Percentiles rank a stretch among this genome's conserved stretches.
Evolutionary conservation across 2,797 vertebrate genomes (phyloP).

Genomic region (Muscicapa comitata): DNA sequence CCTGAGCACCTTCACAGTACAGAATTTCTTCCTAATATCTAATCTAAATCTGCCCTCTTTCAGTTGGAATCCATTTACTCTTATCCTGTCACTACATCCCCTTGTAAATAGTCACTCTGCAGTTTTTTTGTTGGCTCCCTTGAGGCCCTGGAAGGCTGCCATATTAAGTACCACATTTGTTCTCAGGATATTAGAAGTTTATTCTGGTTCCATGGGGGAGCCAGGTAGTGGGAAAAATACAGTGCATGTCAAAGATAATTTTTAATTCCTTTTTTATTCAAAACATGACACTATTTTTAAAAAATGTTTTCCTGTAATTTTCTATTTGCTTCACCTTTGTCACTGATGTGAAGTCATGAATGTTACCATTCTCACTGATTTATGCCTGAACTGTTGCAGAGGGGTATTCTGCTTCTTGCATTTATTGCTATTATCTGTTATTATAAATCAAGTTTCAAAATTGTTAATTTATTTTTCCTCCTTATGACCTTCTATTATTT

Average conservation of each 20-base stretch:
- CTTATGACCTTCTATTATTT: neutral
- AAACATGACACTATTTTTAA: neutral
- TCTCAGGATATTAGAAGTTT: neutral
- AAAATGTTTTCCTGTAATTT: neutral
- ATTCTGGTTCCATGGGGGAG: neutral
- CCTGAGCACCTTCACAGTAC: neutral
- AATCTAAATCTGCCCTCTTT: neutral
- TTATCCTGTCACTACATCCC: neutral
- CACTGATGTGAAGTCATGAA: neutral
- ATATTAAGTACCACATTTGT: neutral
- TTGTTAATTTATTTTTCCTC: constrained; percentile 1
- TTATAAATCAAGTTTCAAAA: neutral
- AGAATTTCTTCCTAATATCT: neutral
- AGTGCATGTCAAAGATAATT: accelerated
- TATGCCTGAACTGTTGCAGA: neutral
- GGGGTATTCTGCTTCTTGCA: neutral
- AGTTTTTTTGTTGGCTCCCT: neutral
- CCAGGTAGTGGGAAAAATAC: neutral
- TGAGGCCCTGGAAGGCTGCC: neutral
- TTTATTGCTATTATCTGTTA: neutral
- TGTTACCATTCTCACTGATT: neutral
- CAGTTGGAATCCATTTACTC: neutral
- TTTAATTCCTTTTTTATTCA: neutral
- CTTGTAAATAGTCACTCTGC: neutral
- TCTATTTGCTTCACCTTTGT: neutral